These are phyloP conservation scores for Amblyjoppa fuscipennis DNA, from an alignment of 2,888 invertebrate species.

Conservation along the genomic window DNA sequence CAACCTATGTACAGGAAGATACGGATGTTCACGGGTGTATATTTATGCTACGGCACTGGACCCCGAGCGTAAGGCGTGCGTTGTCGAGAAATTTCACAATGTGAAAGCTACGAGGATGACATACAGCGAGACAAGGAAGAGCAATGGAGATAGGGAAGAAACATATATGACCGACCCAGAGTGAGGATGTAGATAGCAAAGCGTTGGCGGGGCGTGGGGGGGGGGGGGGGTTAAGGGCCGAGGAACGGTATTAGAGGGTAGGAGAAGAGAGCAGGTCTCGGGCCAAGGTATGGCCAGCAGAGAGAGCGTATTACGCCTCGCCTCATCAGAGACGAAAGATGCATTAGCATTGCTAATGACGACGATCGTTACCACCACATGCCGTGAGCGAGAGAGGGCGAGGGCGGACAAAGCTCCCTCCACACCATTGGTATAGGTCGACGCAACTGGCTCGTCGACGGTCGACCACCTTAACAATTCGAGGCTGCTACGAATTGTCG, in stretches of 20 bases:
- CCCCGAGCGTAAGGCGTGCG: constrained; percentile 54
- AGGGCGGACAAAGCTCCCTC: not conserved
- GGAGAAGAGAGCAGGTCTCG: constrained; percentile 64
- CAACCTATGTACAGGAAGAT: constrained; percentile 52
- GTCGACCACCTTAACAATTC: constrained; percentile 45
- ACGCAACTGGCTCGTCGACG: constrained; percentile 14
- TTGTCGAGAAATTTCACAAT: constrained; percentile 72
- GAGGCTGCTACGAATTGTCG: constrained; percentile 36
- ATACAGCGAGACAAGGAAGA: constrained; percentile 33
- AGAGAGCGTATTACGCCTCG: constrained; percentile 75
- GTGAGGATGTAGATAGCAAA: constrained; percentile 12
- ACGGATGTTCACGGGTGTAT: constrained; percentile 35
- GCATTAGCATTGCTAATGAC: constrained; percentile 84
- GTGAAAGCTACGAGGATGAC: constrained; percentile 58
- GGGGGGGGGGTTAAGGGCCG: constrained; percentile 18
- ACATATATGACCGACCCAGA: constrained; percentile 27
- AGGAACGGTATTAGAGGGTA: constrained; percentile 60
- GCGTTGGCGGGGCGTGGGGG: constrained; percentile 8
- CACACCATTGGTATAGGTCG: constrained; percentile 7
- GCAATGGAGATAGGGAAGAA: constrained; percentile 40
- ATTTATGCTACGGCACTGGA: constrained; percentile 19
- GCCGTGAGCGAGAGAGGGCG: constrained; percentile 67
- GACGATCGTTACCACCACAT: constrained; percentile 82
- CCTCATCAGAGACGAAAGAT: constrained; percentile 82
- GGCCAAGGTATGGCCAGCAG: constrained; percentile 48